A percentile compares a stretch with the other conserved stretches of the same genome.
Evolutionary conservation across 2,797 vertebrate genomes (phyloP).

Genomic region (Parotocinclus haroldoi): DNA sequence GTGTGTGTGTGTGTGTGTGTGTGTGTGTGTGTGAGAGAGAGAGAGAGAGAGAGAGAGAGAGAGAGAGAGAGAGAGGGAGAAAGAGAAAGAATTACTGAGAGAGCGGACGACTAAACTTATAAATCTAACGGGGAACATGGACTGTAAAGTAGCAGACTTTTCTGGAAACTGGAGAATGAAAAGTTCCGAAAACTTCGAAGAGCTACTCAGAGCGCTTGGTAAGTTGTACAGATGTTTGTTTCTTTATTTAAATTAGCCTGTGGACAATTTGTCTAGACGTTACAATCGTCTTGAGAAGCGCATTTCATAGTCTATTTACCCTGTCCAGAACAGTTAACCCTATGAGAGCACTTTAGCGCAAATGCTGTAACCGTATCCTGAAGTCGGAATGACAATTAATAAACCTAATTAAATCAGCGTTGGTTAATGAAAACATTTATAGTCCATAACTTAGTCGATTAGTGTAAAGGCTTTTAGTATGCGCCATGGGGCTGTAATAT

Average conservation of each 20-base stretch:
- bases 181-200: slow-evolving; percentile 88
- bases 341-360: too few species aligned
- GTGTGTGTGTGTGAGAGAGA: too few species aligned
- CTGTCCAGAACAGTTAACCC: too few species aligned
- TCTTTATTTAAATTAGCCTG: too few species aligned
- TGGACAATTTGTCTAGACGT: too few species aligned
- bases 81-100: slow-evolving; percentile 9
- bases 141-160: slow-evolving; percentile 75
- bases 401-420: background rate
- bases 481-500: too few species aligned
- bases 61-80: slow-evolving; percentile 21
- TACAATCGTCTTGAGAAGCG: too few species aligned
- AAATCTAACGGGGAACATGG: slow-evolving; percentile 43
- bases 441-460: too few species aligned
- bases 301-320: too few species aligned
- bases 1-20: too few species aligned
- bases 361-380: background rate
- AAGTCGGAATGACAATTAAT: background rate
- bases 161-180: slow-evolving; percentile 91
- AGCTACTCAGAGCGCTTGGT: slow-evolving; percentile 85
- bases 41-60: slow-evolving; percentile 4
- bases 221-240: slow-evolving; percentile 47
- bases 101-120: background rate
- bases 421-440: background rate
- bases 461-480: too few species aligned